phyloP scores from a whole-genome alignment of 2,113 vertebrate genomes.

The Notothenia rossii region DNA sequence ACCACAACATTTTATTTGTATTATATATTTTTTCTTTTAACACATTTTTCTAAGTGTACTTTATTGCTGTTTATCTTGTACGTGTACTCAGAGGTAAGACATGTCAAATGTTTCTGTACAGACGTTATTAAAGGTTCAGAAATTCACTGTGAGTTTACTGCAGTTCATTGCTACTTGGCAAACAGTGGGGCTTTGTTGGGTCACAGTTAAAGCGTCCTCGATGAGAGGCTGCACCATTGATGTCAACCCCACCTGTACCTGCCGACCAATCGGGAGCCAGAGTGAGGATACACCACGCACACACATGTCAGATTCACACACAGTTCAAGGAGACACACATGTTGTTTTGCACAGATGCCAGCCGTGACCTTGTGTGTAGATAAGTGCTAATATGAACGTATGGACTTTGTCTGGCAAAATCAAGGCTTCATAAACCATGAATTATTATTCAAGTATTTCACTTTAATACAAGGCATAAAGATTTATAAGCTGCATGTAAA shows the following conservation, averaged over 20 bases:
- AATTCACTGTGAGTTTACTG: too few relatives aligned
- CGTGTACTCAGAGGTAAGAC: too few relatives aligned
- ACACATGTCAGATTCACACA: background rate
- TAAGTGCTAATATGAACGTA: background rate
- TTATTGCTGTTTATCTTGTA: too few relatives aligned
- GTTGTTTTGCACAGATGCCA: background rate
- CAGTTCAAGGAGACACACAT: slow-evolving; percentile 16
- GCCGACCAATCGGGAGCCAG: slow-evolving; percentile 45
- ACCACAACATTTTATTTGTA: too few relatives aligned
- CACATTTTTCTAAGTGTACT: too few relatives aligned
- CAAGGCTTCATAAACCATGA: background rate
- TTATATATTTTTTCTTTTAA: too few relatives aligned
- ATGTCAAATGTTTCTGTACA: too few relatives aligned
- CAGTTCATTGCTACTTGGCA: background rate
- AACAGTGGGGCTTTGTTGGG: too few relatives aligned
- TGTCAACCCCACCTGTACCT: slow-evolving; percentile 46
- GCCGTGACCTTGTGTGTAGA: background rate
- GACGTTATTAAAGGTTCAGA: too few relatives aligned
- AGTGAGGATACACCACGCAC: background rate
- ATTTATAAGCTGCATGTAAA: background rate
- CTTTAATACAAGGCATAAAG: background rate
- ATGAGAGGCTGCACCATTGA: background rate
- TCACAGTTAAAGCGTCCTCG: background rate
- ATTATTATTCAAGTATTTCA: too few relatives aligned
- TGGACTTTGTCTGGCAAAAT: background rate